Evolutionary conservation across 2,113 vertebrate genomes (phyloP), one percentile per base, ranked within the genome.

Genomic region (Cricetomys ansorgei): DNA sequence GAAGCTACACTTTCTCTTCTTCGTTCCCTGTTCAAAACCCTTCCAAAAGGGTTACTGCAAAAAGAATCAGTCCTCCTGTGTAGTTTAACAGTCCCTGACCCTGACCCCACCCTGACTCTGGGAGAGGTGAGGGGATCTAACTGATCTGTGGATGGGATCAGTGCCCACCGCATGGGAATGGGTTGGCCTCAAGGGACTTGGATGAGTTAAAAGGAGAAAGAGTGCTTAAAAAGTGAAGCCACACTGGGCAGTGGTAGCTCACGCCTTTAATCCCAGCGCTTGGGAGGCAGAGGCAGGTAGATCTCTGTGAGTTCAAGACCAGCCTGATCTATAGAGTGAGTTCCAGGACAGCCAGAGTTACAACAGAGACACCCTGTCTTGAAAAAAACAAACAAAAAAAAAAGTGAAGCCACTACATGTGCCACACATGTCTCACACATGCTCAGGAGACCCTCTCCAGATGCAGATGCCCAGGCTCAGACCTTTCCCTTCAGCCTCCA

Each of bases 401-500:
- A n/a, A n/a, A n/a, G n/a, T n/a, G n/a, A 88, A 16, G 27, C 62
- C 9, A 3, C 50, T 40, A 9, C 40, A 23, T 7, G 1, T 27
- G 0, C 72, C 17, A 2, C 4, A 15, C 0, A 5, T 13, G 7
- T 9, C 43, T n/a, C 31, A n/a, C 57, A 48, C 6, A 15, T 25
- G 13, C 57, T 48, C 43, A 10, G 45, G n/a, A 81, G 50, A 31
- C 77, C 37, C 11, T 90, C 75, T 62, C 37, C 59, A 40, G 45
- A 76, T 7, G 4, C 45, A 65, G 37, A 31, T 53, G 25, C 86
- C 43, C 37, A 27, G 27, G 25, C 43, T 29, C 34, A 17, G 27
- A 45, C 48, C 50, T 57, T 23, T 31, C 25, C n/a, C 0, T 29
- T 83, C 55, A 43, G 57, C 34, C n/a, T 87, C 72, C 34, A 76